Evolutionary conservation across 64 coral and sea anemone species (phyloP).

Genomic region (Acropora tenuis): DNA sequence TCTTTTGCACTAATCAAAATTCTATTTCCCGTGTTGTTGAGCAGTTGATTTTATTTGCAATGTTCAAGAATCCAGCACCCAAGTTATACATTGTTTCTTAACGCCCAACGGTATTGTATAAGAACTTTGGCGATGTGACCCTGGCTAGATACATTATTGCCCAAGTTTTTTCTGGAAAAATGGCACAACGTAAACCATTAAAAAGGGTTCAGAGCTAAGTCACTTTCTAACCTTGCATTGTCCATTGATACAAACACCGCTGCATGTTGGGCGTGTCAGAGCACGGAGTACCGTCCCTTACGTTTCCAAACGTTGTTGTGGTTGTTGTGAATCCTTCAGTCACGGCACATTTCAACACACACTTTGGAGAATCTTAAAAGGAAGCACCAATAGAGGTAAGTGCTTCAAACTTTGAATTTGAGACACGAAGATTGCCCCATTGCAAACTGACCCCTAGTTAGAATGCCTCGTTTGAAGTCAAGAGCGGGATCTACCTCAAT

Average conservation of each 20-base stretch:
- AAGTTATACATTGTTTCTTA: no score
- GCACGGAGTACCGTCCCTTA: constrained; percentile 55
- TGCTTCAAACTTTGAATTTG: background rate
- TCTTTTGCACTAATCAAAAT: no score
- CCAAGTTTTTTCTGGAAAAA: no score
- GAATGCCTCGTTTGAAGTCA: no score
- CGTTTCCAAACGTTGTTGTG: constrained; percentile 51
- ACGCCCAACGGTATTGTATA: no score
- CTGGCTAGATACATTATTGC: no score
- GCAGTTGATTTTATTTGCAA: no score
- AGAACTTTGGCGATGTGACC: no score
- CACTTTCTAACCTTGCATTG: constrained; percentile 20
- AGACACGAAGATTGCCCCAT: background rate
- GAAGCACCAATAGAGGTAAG: background rate
- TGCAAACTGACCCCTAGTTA: no score
- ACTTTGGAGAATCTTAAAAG: constrained; percentile 1
- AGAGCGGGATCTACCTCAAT: no score
- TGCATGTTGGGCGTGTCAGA: constrained; percentile 10
- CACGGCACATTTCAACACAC: background rate
- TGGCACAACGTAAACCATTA: background rate
- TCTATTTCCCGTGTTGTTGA: no score
- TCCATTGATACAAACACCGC: constrained; percentile 50
- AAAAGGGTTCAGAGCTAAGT: background rate
- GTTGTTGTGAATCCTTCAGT: background rate
- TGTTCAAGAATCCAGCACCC: no score